Evolutionary conservation across 1,140 invertebrate species (phyloP), one percentile per base, ranked within the genome.

Genomic region (Protaetia brevitarsis): DNA sequence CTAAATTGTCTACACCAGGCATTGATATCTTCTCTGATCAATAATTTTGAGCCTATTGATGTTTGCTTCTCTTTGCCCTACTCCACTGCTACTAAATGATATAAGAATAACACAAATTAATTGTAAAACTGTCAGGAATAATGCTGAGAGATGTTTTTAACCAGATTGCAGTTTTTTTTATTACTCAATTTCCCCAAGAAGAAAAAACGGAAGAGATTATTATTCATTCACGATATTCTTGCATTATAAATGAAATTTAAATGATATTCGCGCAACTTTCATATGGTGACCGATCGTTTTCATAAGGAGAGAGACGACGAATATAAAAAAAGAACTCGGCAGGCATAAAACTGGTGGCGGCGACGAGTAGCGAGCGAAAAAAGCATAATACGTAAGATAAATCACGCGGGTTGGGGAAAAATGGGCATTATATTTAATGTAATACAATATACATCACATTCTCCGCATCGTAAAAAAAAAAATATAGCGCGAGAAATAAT

Each of bases 191-290:
- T n/a, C n/a, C n/a, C n/a, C n/a, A n/a, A n/a, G n/a, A n/a, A n/a
- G n/a, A n/a, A n/a, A n/a, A n/a, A n/a, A n/a, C n/a, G n/a, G n/a
- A n/a, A n/a, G n/a, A n/a, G n/a, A n/a, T n/a, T n/a, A n/a, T n/a
- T n/a, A n/a, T n/a, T n/a, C n/a, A n/a, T n/a, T n/a, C n/a, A 51
- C 41, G 41, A 51, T 45, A 51, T 51, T 10, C 5, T 51, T 51
- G 41, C 41, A 51, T 51, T 51, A 51, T 51, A 51, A 51, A 51
- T 51, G 41, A 19, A 51, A 51, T 51, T 51, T 51, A 51, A 51
- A 51, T 51, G 41, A 23, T 19, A 23, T 8, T 3, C 16, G 13
- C 8, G 41, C 19, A 51, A 51, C 41, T 51, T 51, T 51, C 41
- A 51, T 51, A 51, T 51, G 41, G 41, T 51, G 41, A 51, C 41